Base-by-base conservation (phyloP, 2,797 vertebrate species). In the Rousettus madagascariensis region DNA sequence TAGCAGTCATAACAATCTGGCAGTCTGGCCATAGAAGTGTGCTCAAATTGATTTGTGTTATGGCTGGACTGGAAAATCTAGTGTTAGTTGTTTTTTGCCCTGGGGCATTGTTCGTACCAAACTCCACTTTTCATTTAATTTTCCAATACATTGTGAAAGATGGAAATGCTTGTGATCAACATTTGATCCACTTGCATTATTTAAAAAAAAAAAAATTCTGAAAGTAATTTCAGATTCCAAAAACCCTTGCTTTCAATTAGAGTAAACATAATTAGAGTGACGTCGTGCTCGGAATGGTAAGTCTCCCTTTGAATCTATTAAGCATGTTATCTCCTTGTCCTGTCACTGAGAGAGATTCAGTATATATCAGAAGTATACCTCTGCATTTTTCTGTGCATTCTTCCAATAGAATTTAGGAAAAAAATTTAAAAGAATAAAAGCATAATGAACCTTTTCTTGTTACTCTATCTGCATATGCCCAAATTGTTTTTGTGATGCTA, bases 231-330 rank as follows among this genome's bases (percentile, higher is more conserved):
- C 98, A 98, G 98, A 98, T 98, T 98, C 97, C 96, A 96, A 97
- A 98, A 97, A 98, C 98, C 97, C 98, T 98, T 98, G 98, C 98
- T 98, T 98, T 98, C 98, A 98, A 98, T 98, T 98, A 98, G 98
- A 98, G 98, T 98, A 98, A 98, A 98, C 98, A 98, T 98, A 98
- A 98, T 98, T 98, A 98, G 98, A 79, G 95, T 98, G 98, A 98
- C 86, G 78, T 98, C 98, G 98, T 98, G 98, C 98, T 97, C 78
- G 4, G 98, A 98, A 98, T 98, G 97, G 97, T 94, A 98, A 98
- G 97, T 97, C 97, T 98, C 96, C 97, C 95, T 98, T 98, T 98
- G 98, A 98, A 98, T 98, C 98, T 98, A 98, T 98, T 98, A 98
- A 98, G 97, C 97, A 78, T 98, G 97, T 98, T 98, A 98, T 98